These are phyloP conservation scores for Lutraria lutraria DNA, from an alignment of 2,888 invertebrate genomes.

Conservation along the genomic window DNA sequence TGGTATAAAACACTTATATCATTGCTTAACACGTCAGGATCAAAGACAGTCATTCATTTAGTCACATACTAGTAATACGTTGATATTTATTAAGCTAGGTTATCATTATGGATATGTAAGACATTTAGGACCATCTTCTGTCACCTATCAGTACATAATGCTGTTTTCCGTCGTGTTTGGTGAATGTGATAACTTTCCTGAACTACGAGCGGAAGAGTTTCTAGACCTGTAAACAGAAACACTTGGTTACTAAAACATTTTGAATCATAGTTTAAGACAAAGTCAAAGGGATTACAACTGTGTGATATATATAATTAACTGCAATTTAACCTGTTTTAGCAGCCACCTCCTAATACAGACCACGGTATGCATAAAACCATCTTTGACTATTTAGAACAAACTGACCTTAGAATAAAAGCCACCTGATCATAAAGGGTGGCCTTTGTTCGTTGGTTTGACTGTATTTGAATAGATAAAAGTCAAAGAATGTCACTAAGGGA, in stretches of 20 bases:
- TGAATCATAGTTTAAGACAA: too few relatives aligned
- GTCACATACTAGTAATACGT: neutral
- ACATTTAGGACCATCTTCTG: neutral
- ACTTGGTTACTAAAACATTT: neutral
- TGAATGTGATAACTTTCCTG: slow-evolving; percentile 56
- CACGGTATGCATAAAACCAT: too few relatives aligned
- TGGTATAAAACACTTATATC: neutral
- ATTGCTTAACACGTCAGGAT: neutral
- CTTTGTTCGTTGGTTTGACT: too few relatives aligned
- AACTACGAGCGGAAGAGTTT: slow-evolving; percentile 54
- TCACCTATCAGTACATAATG: slow-evolving; percentile 51
- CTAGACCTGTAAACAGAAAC: slow-evolving; percentile 34
- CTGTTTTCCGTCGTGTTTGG: slow-evolving; percentile 63
- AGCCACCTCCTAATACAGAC: too few relatives aligned
- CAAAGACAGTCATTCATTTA: neutral
- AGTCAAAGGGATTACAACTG: too few relatives aligned
- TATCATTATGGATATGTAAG: neutral
- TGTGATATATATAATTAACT: too few relatives aligned
- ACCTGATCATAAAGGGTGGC: too few relatives aligned
- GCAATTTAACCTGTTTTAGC: too few relatives aligned
- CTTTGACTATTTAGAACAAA: too few relatives aligned
- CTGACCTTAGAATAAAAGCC: too few relatives aligned
- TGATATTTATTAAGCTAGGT: neutral
- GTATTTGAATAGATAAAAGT: too few relatives aligned
- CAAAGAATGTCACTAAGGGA: too few relatives aligned